Evolutionary conservation across 2,797 vertebrate species (phyloP), one percentile per base, ranked within the genome.

Genomic region (Manis crassicaudata): DNA sequence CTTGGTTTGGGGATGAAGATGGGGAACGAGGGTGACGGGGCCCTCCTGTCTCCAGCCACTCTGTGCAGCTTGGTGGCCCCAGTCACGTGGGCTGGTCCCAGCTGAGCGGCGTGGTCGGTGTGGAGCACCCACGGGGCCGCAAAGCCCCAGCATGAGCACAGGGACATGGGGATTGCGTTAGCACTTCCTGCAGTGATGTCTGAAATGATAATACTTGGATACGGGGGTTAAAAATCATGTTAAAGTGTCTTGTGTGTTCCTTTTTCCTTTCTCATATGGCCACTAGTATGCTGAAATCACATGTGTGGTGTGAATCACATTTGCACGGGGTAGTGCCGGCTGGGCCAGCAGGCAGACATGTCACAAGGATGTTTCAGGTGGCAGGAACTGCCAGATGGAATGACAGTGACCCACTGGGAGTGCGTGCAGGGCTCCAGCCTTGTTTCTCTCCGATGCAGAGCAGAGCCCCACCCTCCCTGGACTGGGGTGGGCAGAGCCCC

Each of bases 121-220:
- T 10, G 50, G 9, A 25, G 13, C 10, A 0, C 13, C 4, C 1
- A 4, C 1, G 0, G 8, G 21, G 1, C 2, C 6, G 5, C 16
- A 13, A 5, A 54, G 70, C 18, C 60, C 58, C n/a, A 2, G 46
- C 46, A 13, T 4, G 14, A 17, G 11, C 13, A 10, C 18, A 12
- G 2, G 52, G 20, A 10, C 18, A 3, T 0, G 8, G 14, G 25
- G 40, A 14, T 12, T 40, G 18, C 27, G 6, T 29, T 37, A 10
- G 16, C 37, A 0, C 7, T 5, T 29, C 29, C 35, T 32, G 16
- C 7, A n/a, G 25, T 9, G 35, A 8, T 7, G 5, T 0, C 50
- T n/a, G 43, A 32, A 23, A 11, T 17, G 73, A 3, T 16, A 25
- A 32, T 52, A 11, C 65, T 72, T 50, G 43, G 43, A 23, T 4